These are phyloP conservation scores for Drosophila navojoa DNA, from an alignment of 1,140 invertebrate species.

Conservation along the genomic window DNA sequence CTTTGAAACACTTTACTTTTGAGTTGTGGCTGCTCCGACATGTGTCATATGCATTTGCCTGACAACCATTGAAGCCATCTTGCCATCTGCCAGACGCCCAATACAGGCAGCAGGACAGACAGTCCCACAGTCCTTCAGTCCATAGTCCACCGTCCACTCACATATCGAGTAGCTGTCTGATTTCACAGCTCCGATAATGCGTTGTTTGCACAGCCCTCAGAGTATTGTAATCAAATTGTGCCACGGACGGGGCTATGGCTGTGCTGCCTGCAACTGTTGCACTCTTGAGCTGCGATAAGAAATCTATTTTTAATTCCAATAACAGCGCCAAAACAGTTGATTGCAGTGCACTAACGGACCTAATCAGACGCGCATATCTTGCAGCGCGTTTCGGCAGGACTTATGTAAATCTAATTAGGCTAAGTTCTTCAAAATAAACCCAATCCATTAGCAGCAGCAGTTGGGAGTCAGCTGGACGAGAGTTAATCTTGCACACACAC, in stretches of 20 bases:
- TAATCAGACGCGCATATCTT: too few species aligned
- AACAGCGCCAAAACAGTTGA: neutral
- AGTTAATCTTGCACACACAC: too few species aligned
- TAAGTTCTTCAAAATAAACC: too few species aligned
- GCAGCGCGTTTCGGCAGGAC: too few species aligned
- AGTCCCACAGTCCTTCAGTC: neutral
- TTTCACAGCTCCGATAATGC: slow-evolving; percentile 58
- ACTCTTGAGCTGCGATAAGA: neutral
- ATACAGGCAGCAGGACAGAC: slow-evolving; percentile 7
- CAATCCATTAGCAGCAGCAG: too few species aligned
- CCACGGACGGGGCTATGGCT: neutral
- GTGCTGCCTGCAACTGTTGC: slow-evolving; percentile 5
- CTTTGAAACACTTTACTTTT: slow-evolving; percentile 40
- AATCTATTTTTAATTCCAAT: neutral
- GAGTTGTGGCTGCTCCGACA: slow-evolving; percentile 43
- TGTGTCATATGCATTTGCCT: slow-evolving; percentile 75
- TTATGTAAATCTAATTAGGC: too few species aligned
- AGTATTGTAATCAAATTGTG: slow-evolving; percentile 9
- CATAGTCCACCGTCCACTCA: neutral
- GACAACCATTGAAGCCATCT: slow-evolving; percentile 41
- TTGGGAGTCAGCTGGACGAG: too few species aligned
- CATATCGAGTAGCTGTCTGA: slow-evolving; percentile 67
- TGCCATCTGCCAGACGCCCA: slow-evolving; percentile 11
- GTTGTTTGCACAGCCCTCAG: slow-evolving; percentile 46
- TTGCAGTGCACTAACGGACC: neutral